Percentiles rank a stretch among this genome's conserved stretches.
Evolutionary conservation across 2,113 vertebrate genomes (phyloP).

Genomic region (Toxotes chatareus): DNA sequence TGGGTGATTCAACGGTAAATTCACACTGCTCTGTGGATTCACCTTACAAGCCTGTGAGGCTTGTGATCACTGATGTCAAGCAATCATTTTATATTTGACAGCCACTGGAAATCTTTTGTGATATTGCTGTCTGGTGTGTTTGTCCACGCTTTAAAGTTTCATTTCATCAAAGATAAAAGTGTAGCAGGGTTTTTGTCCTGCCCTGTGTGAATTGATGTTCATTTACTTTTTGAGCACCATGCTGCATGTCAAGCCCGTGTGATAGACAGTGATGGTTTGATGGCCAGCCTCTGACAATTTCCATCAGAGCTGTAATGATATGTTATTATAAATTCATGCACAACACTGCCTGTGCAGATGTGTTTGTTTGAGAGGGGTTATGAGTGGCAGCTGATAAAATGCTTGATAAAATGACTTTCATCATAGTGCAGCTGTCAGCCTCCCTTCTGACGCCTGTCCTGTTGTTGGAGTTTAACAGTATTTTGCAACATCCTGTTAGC

Average conservation of each 20-base stretch:
- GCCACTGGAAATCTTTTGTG: neutral
- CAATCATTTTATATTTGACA: neutral
- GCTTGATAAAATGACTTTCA: conserved; percentile 56
- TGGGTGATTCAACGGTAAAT: conserved; percentile 12
- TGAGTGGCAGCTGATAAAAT: conserved; percentile 63
- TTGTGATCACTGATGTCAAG: conserved; percentile 13
- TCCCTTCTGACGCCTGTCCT: conserved; percentile 47
- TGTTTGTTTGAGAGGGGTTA: conserved; percentile 44
- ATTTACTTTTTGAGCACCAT: conserved; percentile 11
- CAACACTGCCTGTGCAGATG: conserved; percentile 46
- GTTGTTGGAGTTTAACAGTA: conserved; percentile 29
- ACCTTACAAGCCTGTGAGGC: neutral
- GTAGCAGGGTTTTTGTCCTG: conserved; percentile 4
- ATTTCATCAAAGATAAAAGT: neutral
- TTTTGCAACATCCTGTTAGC: conserved; percentile 47
- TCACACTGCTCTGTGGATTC: neutral
- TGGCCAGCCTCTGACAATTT: conserved; percentile 42
- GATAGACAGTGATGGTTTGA: conserved; percentile 54
- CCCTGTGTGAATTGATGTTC: neutral
- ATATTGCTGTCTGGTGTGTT: neutral
- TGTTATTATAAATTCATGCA: conserved; percentile 58
- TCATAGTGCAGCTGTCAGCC: conserved; percentile 41
- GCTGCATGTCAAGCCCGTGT: conserved; percentile 7
- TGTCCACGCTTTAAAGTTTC: neutral
- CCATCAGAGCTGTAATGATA: conserved; percentile 51